Evolutionary conservation across 2,888 invertebrate genomes (phyloP).

Genomic region (Eupithecia subumbrata): DNA sequence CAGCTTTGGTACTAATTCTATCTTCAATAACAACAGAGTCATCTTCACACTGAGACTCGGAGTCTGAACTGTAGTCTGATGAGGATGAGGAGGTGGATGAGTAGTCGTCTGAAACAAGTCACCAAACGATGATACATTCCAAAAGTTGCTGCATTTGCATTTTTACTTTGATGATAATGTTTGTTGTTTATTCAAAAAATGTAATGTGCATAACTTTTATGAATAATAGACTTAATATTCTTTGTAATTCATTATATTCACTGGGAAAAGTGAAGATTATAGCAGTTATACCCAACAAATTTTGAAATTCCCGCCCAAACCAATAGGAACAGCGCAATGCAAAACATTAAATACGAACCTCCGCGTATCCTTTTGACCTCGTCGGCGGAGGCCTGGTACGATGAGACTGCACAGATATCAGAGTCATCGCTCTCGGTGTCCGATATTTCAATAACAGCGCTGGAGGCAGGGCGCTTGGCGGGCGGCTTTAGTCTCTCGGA

Average conservation of each 20-base stretch:
- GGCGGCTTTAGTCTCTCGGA: conserved; percentile 63
- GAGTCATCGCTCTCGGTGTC: conserved; percentile 81
- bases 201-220: background rate
- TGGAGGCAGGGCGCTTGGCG: conserved; percentile 70
- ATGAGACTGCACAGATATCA: conserved; percentile 80
- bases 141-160: background rate
- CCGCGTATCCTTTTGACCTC: conserved; percentile 80
- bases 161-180: background rate
- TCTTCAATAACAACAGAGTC: conserved; percentile 71
- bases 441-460: conserved; percentile 76
- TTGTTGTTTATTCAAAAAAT: background rate
- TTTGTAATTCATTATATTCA: background rate
- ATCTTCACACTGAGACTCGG: conserved; percentile 74
- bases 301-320: conserved; percentile 69
- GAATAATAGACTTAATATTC: background rate
- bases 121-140: background rate
- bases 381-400: conserved; percentile 79
- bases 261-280: background rate
- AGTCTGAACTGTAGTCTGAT: conserved; percentile 76
- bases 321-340: conserved; percentile 35
- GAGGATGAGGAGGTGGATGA: conserved; percentile 68
- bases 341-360: conserved; percentile 59
- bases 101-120: conserved; percentile 61
- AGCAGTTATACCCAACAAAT: background rate
- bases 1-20: conserved; percentile 52